Conservation (phyloP, 2,113 vertebrate genomes). For the Microcebus jonahi region DNA sequence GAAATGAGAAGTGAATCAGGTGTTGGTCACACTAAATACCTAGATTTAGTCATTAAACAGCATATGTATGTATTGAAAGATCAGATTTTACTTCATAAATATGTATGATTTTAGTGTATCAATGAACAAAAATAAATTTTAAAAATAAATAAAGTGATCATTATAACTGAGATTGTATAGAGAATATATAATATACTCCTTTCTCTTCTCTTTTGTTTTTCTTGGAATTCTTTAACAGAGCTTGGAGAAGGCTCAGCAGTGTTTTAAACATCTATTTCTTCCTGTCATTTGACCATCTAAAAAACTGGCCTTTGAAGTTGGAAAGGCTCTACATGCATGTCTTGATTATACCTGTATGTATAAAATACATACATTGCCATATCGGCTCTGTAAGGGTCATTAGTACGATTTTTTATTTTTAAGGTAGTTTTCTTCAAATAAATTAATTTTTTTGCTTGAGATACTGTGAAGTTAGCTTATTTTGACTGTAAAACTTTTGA, state of each 20-base stretch:
- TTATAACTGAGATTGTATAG: neutral
- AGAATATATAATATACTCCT: neutral
- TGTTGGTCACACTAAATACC: neutral
- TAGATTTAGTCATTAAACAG: neutral
- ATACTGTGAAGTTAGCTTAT: neutral
- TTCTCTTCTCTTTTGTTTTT: neutral
- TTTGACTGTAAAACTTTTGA: slow-evolving; percentile 39
- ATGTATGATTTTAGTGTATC: neutral
- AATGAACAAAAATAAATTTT: neutral
- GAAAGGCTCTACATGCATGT: neutral
- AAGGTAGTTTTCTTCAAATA: slow-evolving; percentile 18
- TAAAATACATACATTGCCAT: neutral
- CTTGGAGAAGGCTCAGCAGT: neutral
- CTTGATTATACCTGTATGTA: neutral
- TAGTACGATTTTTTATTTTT: neutral
- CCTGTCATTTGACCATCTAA: neutral
- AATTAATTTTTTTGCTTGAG: neutral
- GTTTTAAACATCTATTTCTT: neutral
- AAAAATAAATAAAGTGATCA: neutral
- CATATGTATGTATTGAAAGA: neutral
- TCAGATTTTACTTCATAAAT: neutral
- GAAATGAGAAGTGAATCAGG: neutral
- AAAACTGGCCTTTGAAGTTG: neutral
- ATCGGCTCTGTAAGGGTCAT: neutral
- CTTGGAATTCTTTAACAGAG: neutral